Conservation (phyloP, 30 jellyfish, hydroid and myxozoan species). For the Phacellophora camtschatica region DNA sequence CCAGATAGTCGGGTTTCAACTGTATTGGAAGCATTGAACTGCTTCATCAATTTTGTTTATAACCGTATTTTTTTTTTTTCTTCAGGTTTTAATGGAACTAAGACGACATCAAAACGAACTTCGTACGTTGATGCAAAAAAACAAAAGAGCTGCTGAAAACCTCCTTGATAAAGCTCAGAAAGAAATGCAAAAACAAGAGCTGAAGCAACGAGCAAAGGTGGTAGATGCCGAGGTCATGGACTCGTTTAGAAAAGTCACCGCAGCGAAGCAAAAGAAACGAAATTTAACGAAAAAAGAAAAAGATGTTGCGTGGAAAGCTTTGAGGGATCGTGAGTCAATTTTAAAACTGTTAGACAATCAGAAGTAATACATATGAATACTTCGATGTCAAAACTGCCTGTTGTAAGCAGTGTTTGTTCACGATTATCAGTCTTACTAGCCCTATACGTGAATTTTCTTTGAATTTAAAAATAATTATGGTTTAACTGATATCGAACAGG, state of each 20-base stretch:
- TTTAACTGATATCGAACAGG: too few relatives aligned
- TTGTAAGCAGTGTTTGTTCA: too few relatives aligned
- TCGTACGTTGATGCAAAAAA: constrained; percentile 73
- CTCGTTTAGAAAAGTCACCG: constrained; percentile 72
- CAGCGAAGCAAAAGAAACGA: constrained; percentile 82
- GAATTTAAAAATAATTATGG: too few relatives aligned
- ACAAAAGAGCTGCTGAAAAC: constrained; percentile 53
- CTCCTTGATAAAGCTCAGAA: constrained; percentile 66
- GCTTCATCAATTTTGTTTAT: neutral
- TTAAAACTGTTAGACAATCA: constrained; percentile 78
- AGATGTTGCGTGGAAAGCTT: constrained; percentile 92
- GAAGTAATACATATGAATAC: neutral
- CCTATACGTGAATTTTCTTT: too few relatives aligned
- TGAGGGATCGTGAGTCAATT: constrained; percentile 89
- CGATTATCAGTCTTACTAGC: too few relatives aligned
- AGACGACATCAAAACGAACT: constrained; percentile 81
- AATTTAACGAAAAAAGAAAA: constrained; percentile 80
- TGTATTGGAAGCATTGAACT: too few relatives aligned
- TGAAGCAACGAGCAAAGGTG: constrained; percentile 80
- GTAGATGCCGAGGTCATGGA: constrained; percentile 94
- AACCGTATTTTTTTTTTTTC: too few relatives aligned
- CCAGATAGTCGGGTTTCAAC: too few relatives aligned
- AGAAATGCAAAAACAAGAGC: constrained; percentile 89
- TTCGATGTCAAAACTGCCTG: neutral
- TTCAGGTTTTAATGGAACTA: constrained; percentile 68